Conservation (phyloP, 1,140 invertebrate genomes). For the Brachionus angularis region DNA sequence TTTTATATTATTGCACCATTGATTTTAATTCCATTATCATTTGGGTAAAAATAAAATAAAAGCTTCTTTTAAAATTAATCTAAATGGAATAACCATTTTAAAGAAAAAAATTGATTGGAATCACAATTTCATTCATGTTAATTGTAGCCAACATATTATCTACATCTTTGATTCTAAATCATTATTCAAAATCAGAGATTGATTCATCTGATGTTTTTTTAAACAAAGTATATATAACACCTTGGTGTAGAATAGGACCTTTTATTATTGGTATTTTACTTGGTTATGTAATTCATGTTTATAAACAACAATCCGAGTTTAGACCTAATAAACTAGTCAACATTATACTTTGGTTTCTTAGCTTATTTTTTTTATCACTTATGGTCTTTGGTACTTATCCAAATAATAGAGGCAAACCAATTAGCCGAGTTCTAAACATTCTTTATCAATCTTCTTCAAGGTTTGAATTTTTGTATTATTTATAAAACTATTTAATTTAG, state of each 20-base stretch:
- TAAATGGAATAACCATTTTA: no score
- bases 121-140: background rate
- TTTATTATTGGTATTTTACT: constrained; percentile 60
- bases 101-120: constrained; percentile 19
- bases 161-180: background rate
- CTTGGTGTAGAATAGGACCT: constrained; percentile 57
- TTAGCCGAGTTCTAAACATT: background rate
- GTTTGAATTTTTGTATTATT: no score
- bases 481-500: no score
- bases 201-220: constrained; percentile 15
- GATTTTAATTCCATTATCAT: constrained; percentile 54
- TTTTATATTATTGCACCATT: constrained; percentile 69
- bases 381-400: constrained; percentile 38
- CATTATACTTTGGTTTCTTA: constrained; percentile 13
- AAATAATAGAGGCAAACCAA: constrained; percentile 21
- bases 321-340: no score
- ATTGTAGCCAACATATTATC: background rate
- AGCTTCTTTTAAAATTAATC: no score
- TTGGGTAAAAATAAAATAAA: no score
- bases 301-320: constrained; percentile 4
- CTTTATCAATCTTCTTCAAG: constrained; percentile 36
- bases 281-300: constrained; percentile 50
- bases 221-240: constrained; percentile 15
- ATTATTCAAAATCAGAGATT: background rate
- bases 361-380: background rate